Evolutionary conservation across 2,888 invertebrate genomes (phyloP).

Genomic region (Drosophila prostipennis): DNA sequence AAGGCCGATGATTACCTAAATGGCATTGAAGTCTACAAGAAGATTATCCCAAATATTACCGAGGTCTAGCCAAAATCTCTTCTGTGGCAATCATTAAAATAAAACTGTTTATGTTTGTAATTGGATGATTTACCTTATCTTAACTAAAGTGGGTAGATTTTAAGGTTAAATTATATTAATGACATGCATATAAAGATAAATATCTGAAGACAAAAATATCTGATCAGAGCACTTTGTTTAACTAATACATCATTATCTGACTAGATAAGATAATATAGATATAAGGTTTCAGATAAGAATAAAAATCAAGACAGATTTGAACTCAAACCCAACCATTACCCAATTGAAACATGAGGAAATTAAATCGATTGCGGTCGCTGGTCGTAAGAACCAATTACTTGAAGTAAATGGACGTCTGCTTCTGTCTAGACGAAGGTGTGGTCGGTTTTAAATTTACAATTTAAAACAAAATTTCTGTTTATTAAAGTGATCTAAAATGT

Average conservation of each 20-base stretch:
- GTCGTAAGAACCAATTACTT: neutral
- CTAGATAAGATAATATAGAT: neutral
- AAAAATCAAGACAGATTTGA: neutral
- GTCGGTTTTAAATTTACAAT: too few relatives aligned
- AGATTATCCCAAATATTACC: conserved; percentile 68
- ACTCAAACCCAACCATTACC: neutral
- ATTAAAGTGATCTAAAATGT: too few relatives aligned
- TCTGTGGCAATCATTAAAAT: too few relatives aligned
- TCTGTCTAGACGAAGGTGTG: conserved; percentile 4
- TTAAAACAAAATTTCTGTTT: too few relatives aligned
- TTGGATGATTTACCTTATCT: neutral
- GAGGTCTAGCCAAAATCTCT: conserved; percentile 41
- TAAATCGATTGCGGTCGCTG: neutral
- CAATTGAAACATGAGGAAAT: neutral
- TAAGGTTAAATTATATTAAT: too few relatives aligned
- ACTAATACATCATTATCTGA: neutral
- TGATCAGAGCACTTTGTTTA: neutral
- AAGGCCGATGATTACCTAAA: conserved; percentile 89
- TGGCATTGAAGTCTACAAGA: conserved; percentile 91
- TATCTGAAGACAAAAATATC: neutral
- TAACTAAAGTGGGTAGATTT: neutral
- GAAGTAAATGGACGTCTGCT: neutral
- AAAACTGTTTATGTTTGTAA: neutral
- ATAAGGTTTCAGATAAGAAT: neutral
- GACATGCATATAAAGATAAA: neutral